These are phyloP conservation scores for Elegia similella DNA, from an alignment of 2,888 invertebrate species.

Conservation along the genomic window DNA sequence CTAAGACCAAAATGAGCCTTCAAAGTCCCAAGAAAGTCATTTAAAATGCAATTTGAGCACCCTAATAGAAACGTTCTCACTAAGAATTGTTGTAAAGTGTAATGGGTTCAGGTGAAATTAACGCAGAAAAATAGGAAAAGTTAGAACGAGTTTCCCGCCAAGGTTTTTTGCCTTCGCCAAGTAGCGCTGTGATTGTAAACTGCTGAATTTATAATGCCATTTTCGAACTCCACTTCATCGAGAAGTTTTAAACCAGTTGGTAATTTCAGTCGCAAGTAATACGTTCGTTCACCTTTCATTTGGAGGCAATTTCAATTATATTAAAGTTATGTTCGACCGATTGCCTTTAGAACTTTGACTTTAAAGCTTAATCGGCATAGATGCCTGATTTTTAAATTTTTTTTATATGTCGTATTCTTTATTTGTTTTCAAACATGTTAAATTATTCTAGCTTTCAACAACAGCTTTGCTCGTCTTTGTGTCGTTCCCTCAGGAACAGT, in stretches of 20 bases:
- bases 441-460: no score
- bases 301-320: slow-evolving; percentile 47
- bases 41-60: slow-evolving; percentile 76
- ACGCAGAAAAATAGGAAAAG: slow-evolving; percentile 83
- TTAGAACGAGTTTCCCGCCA: slow-evolving; percentile 77
- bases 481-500: no score
- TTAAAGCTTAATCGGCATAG: background rate
- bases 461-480: no score
- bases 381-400: background rate
- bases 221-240: slow-evolving; percentile 79
- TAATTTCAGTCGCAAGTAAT: slow-evolving; percentile 68
- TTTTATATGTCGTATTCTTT: no score
- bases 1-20: slow-evolving; percentile 4
- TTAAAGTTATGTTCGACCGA: slow-evolving; percentile 24
- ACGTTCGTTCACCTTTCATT: slow-evolving; percentile 56
- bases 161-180: slow-evolving; percentile 71
- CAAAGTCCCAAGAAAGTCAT: slow-evolving; percentile 57
- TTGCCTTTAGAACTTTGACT: background rate
- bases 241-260: slow-evolving; percentile 73
- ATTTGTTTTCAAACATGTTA: no score
- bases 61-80: slow-evolving; percentile 72
- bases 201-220: slow-evolving; percentile 81
- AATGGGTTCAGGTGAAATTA: slow-evolving; percentile 80
- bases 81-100: slow-evolving; percentile 80
- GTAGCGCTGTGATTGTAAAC: slow-evolving; percentile 80